Conservation (phyloP, 2,113 vertebrate genomes). For the Elephantulus edwardii region DNA sequence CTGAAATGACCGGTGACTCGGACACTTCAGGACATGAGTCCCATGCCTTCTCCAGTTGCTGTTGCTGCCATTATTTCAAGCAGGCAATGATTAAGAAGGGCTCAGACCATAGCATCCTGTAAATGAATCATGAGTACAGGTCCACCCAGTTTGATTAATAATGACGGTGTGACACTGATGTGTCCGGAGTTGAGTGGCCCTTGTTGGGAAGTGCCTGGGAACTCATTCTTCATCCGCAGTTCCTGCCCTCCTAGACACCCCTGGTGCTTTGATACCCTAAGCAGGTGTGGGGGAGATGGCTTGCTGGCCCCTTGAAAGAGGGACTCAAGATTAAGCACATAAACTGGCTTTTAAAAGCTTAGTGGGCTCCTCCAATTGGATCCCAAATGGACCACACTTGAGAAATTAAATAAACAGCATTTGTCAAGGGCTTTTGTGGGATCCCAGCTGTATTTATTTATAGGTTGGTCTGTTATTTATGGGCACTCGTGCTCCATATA, state of each 20-base stretch:
- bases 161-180: neutral
- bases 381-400: conserved; percentile 84
- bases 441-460: conserved; percentile 88
- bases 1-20: conserved; percentile 76
- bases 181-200: neutral
- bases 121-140: conserved; percentile 15
- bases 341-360: conserved; percentile 65
- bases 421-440: conserved; percentile 86
- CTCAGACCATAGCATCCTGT: neutral
- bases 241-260: neutral
- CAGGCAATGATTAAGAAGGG: neutral
- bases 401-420: conserved; percentile 89
- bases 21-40: conserved; percentile 67
- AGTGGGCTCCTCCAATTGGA: conserved; percentile 64
- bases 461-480: conserved; percentile 84
- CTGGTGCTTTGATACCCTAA: neutral
- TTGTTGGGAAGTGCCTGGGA: neutral
- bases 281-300: conserved; percentile 51
- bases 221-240: neutral
- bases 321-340: conserved; percentile 66
- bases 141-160: neutral
- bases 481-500: conserved; percentile 76
- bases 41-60: conserved; percentile 41
- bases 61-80: neutral
- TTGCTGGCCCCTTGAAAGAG: conserved; percentile 40